Evolutionary conservation across 2,797 vertebrate genomes (phyloP).

Genomic region (Neostethus bicornis): DNA sequence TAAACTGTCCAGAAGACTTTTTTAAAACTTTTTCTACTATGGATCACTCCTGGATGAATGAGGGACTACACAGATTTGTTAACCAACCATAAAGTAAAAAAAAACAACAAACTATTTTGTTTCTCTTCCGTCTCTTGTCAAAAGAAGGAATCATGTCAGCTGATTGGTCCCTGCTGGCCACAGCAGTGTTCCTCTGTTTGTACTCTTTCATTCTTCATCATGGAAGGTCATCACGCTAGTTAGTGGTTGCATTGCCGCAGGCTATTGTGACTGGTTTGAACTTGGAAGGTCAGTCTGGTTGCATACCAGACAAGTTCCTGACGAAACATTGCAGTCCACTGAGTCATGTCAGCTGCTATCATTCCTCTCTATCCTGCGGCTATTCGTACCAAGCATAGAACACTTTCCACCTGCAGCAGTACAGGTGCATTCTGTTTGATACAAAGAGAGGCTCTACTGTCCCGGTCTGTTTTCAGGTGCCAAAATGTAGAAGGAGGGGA

Average conservation of each 20-base stretch:
- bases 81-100: no score
- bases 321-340: constrained; percentile 3
- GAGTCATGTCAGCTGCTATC: background rate
- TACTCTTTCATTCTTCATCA: constrained; percentile 18
- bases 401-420: constrained; percentile 1
- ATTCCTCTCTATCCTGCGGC: background rate
- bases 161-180: background rate
- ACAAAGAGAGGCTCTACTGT: constrained; percentile 19
- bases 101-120: no score
- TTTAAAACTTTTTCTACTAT: no score
- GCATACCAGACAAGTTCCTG: constrained; percentile 5
- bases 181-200: background rate
- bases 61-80: no score
- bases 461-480: constrained; percentile 30
- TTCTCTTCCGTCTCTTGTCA: no score
- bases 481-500: constrained; percentile 19
- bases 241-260: constrained; percentile 24
- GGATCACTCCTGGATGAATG: no score
- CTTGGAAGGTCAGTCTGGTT: constrained; percentile 32
- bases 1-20: no score
- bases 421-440: constrained; percentile 34
- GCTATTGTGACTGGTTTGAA: constrained; percentile 21
- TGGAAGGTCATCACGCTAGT: constrained; percentile 23
- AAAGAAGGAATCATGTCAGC: background rate
- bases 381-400: constrained; percentile 1